These are phyloP conservation scores for Oryzias celebensis DNA, from an alignment of 2,113 vertebrate genomes.

Conservation along the genomic window DNA sequence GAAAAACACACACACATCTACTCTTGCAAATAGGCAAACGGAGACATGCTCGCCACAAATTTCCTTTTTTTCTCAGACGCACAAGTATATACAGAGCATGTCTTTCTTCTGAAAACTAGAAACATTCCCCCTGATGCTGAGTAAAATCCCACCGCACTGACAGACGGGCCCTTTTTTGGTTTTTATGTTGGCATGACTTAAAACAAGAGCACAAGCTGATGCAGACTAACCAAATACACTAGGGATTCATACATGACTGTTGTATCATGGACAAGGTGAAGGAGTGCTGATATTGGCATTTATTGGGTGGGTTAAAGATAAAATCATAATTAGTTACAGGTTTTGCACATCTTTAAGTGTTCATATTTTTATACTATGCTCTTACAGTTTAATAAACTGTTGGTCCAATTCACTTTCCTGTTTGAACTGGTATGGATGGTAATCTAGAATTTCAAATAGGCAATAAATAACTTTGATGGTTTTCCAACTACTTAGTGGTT, in stretches of 20 bases:
- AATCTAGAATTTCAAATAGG: no score
- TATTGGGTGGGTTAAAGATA: conserved; percentile 55
- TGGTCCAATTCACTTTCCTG: no score
- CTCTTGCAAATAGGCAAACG: conserved; percentile 57
- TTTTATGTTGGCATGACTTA: conserved; percentile 53
- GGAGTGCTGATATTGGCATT: conserved; percentile 29
- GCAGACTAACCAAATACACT: conserved; percentile 54
- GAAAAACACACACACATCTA: conserved; percentile 69
- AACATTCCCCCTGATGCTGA: conserved; percentile 59
- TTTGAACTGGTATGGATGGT: no score
- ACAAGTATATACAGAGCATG: conserved; percentile 32
- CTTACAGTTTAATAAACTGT: no score
- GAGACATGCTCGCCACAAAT: conserved; percentile 36
- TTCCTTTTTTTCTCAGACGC: conserved; percentile 9
- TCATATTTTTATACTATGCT: no score
- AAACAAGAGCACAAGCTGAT: conserved; percentile 58
- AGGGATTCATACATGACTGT: conserved; percentile 39
- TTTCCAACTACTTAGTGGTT: no score
- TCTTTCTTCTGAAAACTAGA: conserved; percentile 72
- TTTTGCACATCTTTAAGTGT: no score
- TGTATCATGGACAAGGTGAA: conserved; percentile 43
- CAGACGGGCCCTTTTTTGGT: conserved; percentile 56
- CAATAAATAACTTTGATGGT: no score
- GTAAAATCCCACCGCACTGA: conserved; percentile 58
- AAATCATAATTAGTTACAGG: conserved; percentile 51